Percentiles rank a stretch among this genome's conserved stretches.
These are phyloP conservation scores for Tiliqua scincoides DNA, from an alignment of 2,113 vertebrate genomes.

Conservation along the genomic window DNA sequence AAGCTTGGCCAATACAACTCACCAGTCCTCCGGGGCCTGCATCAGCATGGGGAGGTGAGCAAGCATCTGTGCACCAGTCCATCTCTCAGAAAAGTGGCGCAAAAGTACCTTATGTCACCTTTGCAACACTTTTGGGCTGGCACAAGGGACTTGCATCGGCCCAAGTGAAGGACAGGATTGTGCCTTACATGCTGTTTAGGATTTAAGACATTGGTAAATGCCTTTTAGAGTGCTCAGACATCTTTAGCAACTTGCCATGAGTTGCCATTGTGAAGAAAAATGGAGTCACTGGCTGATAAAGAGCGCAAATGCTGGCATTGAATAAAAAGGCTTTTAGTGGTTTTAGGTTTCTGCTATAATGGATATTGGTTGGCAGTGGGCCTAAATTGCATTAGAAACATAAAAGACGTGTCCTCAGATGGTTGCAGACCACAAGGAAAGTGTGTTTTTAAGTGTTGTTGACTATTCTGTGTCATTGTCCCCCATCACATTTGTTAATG, in stretches of 20 bases:
- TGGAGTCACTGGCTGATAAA: not conserved
- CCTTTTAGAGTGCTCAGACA: not conserved
- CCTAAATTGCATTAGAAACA: slow-evolving; percentile 1
- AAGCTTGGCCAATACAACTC: no score
- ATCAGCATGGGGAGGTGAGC: no score
- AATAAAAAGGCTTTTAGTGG: not conserved
- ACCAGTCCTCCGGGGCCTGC: no score
- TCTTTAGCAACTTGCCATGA: slow-evolving; percentile 20
- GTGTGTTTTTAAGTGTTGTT: not conserved
- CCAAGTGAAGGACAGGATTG: no score
- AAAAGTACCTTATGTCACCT: no score
- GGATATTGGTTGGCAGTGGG: not conserved
- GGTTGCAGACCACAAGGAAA: not conserved
- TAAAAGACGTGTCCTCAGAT: not conserved
- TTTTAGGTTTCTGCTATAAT: slow-evolving; percentile 13
- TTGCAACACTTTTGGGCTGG: no score
- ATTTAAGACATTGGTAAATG: not conserved
- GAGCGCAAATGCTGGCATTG: not conserved
- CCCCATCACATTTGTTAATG: not conserved
- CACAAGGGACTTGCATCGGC: no score
- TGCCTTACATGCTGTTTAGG: not conserved
- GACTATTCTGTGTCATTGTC: not conserved
- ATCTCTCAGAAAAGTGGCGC: no score
- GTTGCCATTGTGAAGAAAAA: not conserved
- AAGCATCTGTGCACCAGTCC: no score